Evolutionary conservation across 2,888 invertebrate species (phyloP).

Genomic region (Candidula unifasciata): DNA sequence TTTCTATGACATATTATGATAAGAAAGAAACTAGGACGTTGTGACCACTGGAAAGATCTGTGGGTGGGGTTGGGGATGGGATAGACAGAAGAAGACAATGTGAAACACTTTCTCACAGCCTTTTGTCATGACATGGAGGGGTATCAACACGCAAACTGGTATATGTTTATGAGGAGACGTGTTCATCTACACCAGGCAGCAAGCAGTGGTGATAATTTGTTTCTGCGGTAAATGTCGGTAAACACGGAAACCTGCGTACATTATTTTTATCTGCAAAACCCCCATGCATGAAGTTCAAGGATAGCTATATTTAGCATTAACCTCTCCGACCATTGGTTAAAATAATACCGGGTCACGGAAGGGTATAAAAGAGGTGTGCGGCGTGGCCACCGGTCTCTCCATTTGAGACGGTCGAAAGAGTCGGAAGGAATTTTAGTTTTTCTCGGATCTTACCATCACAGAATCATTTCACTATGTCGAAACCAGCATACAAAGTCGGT

Average conservation of each 20-base stretch:
- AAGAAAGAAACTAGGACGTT: no score
- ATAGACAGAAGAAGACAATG: no score
- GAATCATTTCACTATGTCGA: constrained; percentile 46
- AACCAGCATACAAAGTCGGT: constrained; percentile 55
- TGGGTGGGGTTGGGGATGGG: no score
- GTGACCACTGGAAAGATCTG: no score
- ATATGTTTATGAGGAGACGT: no score
- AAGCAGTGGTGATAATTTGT: no score
- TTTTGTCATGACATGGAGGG: no score
- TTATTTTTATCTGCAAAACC: neutral
- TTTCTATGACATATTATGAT: no score
- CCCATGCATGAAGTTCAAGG: neutral
- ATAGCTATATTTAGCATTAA: neutral
- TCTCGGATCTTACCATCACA: neutral
- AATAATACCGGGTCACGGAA: neutral
- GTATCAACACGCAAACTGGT: no score
- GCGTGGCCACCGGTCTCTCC: constrained; percentile 26
- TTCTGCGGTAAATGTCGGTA: neutral
- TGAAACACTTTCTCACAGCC: no score
- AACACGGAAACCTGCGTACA: neutral
- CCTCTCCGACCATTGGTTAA: constrained; percentile 1
- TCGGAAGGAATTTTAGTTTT: neutral
- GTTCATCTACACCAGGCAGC: no score
- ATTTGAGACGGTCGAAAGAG: neutral
- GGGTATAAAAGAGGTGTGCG: neutral